Evolutionary conservation across 2,113 vertebrate species (phyloP).

Genomic region (Balaeniceps rex): DNA sequence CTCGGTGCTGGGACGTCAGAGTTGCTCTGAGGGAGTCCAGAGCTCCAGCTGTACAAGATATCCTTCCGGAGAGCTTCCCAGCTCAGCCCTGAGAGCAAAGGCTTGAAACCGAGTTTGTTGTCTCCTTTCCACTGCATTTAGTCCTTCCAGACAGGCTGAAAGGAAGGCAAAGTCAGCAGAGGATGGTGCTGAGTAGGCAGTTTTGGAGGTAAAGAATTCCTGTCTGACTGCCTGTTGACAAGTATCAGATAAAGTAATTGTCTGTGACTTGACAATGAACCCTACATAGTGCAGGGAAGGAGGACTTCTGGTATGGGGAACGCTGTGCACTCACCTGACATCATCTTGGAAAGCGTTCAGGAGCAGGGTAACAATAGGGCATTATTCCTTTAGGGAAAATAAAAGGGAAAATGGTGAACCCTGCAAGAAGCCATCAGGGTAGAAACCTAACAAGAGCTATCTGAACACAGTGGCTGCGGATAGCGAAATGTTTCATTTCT

Average conservation of each 20-base stretch:
- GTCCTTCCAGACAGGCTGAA: not conserved
- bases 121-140: not conserved
- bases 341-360: not conserved
- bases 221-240: not conserved
- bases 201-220: not conserved
- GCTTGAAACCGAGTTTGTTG: not conserved
- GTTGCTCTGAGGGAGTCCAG: not conserved
- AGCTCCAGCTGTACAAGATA: not conserved
- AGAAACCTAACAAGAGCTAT: not conserved
- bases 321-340: not conserved
- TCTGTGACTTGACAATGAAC: not conserved
- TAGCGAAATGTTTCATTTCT: not conserved
- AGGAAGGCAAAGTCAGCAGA: not conserved
- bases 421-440: not conserved
- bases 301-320: not conserved
- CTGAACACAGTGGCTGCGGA: not conserved
- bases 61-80: not conserved
- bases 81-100: not conserved
- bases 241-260: not conserved
- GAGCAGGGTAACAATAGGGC: not conserved
- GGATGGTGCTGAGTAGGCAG: not conserved
- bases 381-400: not conserved
- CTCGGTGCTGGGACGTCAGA: not conserved
- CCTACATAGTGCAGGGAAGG: not conserved
- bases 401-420: not conserved